A percentile compares a stretch with the other conserved stretches of the same genome.
Evolutionary conservation across 92 coral and sea anemone species (phyloP).

Genomic region (Phymanthus crucifer): DNA sequence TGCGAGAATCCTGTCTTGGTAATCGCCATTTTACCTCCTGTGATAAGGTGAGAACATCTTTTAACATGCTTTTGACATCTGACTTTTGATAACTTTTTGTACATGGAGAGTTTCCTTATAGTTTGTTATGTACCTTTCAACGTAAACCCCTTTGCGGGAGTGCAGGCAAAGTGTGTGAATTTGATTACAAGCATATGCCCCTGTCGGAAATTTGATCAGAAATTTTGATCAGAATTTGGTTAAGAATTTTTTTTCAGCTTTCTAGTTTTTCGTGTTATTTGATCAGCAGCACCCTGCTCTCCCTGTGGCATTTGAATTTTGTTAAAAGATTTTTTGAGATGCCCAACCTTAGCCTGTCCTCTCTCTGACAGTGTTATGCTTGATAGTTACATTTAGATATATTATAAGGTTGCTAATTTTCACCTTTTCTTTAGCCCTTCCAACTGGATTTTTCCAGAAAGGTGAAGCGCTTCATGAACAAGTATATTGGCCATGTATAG

Average conservation of each 20-base stretch:
- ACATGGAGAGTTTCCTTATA: no score
- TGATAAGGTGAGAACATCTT: constrained; percentile 15
- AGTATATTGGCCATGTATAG: background rate
- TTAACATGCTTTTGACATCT: background rate
- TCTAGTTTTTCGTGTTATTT: no score
- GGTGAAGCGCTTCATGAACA: background rate
- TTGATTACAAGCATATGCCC: no score
- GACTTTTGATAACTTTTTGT: background rate
- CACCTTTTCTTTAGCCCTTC: constrained; percentile 41
- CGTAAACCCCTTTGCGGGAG: no score
- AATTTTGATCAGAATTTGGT: no score
- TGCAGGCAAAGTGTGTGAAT: no score
- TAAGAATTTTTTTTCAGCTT: no score
- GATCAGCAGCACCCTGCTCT: no score
- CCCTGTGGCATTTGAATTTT: no score
- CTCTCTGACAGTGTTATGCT: background rate
- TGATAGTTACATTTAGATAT: background rate
- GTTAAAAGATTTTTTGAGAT: background rate
- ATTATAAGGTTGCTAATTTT: background rate
- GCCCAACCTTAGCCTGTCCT: no score
- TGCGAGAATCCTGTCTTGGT: constrained; percentile 10
- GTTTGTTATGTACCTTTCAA: no score
- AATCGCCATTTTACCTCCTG: constrained; percentile 6
- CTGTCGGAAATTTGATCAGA: no score
- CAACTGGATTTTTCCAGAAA: constrained; percentile 5